These are phyloP conservation scores for Ormyrus rosae DNA, from an alignment of 2,888 invertebrate genomes.

Conservation along the genomic window DNA sequence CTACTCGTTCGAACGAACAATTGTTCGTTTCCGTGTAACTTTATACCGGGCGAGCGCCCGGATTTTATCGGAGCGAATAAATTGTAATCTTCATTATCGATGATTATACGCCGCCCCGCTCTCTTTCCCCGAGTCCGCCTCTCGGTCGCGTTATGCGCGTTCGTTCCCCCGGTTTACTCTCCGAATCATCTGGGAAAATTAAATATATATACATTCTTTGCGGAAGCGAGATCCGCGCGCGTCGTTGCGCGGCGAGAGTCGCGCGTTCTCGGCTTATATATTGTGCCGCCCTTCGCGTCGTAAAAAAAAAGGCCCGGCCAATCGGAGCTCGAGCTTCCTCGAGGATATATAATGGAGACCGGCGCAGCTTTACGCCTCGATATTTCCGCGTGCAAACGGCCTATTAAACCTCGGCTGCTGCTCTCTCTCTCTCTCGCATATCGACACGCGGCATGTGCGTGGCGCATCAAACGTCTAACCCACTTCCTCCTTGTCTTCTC, in stretches of 20 bases:
- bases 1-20: slow-evolving; percentile 46
- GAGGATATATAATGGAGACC: no score
- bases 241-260: background rate
- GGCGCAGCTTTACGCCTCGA: slow-evolving; percentile 54
- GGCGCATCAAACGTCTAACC: slow-evolving; percentile 42
- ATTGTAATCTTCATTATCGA: slow-evolving; percentile 55
- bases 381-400: slow-evolving; percentile 48
- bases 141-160: background rate
- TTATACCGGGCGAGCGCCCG: slow-evolving; percentile 27
- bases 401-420: slow-evolving; percentile 15
- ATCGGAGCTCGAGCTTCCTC: background rate
- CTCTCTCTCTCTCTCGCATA: background rate
- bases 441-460: background rate
- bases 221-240: background rate
- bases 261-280: no score
- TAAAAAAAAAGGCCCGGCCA: background rate
- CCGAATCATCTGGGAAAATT: background rate
- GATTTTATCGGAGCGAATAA: slow-evolving; percentile 54
- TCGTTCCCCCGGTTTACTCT: background rate
- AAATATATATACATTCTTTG: background rate
- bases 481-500: slow-evolving; percentile 2
- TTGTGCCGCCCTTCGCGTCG: background rate
- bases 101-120: slow-evolving; percentile 40
- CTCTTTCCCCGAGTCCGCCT: background rate
- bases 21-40: slow-evolving; percentile 48